Conservation (phyloP, 2,113 vertebrate genomes). For the Mus pahari region DNA sequence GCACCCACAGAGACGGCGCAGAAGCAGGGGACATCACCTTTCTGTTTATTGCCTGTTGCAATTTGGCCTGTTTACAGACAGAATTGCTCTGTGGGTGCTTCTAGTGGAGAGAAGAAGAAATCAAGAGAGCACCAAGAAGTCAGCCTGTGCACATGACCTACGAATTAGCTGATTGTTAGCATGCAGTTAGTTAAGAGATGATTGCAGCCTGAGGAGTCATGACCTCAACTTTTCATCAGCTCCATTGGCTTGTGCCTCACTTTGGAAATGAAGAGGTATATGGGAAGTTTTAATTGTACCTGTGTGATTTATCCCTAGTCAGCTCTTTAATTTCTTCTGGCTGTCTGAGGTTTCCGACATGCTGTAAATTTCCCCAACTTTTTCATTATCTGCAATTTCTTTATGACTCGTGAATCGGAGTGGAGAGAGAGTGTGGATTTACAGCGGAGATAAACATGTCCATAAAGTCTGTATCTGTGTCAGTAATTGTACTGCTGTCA, state of each 20-base stretch:
- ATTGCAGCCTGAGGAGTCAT: conserved; percentile 86
- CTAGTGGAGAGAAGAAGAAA: conserved; percentile 64
- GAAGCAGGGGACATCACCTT: conserved; percentile 72
- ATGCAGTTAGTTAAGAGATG: conserved; percentile 87
- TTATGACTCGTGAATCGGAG: conserved; percentile 94
- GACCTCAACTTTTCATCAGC: conserved; percentile 90
- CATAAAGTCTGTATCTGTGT: conserved; percentile 93
- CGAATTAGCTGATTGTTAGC: conserved; percentile 89
- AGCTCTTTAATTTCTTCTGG: conserved; percentile 93
- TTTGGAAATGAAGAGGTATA: conserved; percentile 89
- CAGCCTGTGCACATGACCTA: conserved; percentile 72
- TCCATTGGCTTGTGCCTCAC: conserved; percentile 87
- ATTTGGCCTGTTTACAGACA: conserved; percentile 82
- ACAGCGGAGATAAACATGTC: conserved; percentile 95
- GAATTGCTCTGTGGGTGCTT: conserved; percentile 72
- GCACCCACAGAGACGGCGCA: conserved; percentile 68
- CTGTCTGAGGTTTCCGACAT: conserved; percentile 93
- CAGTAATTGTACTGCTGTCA: conserved; percentile 93
- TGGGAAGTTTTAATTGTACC: conserved; percentile 91
- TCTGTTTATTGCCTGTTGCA: conserved; percentile 72
- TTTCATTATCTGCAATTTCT: conserved; percentile 99
- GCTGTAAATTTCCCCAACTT: conserved; percentile 99
- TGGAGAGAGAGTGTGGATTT: conserved; percentile 95
- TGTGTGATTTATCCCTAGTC: conserved; percentile 91
- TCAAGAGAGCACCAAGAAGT: conserved; percentile 75